Evolutionary conservation across 2,797 vertebrate species (phyloP).

Genomic region (Pygocentrus nattereri): DNA sequence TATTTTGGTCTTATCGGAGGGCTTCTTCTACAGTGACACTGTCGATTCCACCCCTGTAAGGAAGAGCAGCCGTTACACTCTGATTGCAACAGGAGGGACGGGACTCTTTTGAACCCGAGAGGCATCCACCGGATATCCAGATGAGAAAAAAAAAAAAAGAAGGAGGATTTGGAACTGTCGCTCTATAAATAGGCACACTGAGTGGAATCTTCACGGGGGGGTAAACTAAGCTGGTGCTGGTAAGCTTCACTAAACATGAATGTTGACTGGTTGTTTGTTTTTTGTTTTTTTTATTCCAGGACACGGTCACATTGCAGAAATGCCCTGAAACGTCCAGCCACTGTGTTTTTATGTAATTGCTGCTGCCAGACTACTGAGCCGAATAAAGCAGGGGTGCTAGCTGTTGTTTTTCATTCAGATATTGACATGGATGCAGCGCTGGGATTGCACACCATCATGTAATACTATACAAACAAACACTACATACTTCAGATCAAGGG

Average conservation of each 20-base stretch:
- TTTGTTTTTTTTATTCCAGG: background rate
- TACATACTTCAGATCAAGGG: background rate
- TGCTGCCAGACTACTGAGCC: background rate
- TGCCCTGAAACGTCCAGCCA: background rate
- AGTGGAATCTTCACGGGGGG: constrained; percentile 74
- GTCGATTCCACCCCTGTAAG: constrained; percentile 52
- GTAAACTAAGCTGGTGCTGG: constrained; percentile 73
- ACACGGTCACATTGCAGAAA: constrained; percentile 12
- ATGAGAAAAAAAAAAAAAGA: constrained; percentile 69
- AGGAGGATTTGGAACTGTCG: constrained; percentile 73
- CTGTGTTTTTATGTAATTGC: constrained; percentile 12
- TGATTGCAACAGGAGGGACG: constrained; percentile 57
- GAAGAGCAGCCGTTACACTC: constrained; percentile 35
- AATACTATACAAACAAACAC: background rate
- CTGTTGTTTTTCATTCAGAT: background rate
- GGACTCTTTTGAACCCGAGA: constrained; percentile 81
- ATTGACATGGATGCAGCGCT: background rate
- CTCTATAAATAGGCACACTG: constrained; percentile 82
- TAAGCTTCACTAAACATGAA: constrained; percentile 81
- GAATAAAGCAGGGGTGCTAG: background rate
- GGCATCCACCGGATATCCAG: constrained; percentile 80
- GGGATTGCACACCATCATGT: background rate
- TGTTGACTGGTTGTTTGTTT: constrained; percentile 34
- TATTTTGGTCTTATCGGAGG: constrained; percentile 72
- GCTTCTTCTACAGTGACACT: constrained; percentile 63